phyloP scores from a whole-genome alignment of 2,113 vertebrate genomes.

The Capricornis sumatraensis region DNA sequence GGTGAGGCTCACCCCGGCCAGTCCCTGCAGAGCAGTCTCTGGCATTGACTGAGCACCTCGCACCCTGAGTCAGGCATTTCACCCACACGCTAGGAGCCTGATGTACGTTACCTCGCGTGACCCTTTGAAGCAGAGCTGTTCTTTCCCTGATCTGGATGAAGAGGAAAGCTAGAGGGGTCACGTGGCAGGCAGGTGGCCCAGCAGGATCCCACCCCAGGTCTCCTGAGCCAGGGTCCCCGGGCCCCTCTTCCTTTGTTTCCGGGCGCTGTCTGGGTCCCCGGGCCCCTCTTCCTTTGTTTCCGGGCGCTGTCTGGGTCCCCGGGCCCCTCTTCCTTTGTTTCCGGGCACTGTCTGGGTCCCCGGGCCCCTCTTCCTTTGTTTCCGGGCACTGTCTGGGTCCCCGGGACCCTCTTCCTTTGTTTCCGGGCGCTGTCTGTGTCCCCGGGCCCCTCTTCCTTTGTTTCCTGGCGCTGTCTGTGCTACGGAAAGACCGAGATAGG shows the following conservation, averaged over 20 bases:
- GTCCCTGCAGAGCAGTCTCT: not conserved
- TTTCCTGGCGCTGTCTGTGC: fast-evolving
- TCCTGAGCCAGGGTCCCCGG: not conserved
- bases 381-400: not conserved
- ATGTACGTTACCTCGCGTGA: fast-evolving
- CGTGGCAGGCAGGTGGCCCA: not conserved
- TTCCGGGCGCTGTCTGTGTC: not conserved
- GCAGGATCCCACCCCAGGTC: not conserved
- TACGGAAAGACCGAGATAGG: fast-evolving
- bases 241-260: not conserved
- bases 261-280: fast-evolving
- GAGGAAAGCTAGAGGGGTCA: not conserved
- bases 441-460: not conserved
- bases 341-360: fast-evolving
- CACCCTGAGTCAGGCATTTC: not conserved
- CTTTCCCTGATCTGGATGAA: not conserved
- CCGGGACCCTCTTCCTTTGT: not conserved
- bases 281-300: not conserved
- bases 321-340: not conserved
- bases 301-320: no score
- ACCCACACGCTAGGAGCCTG: not conserved
- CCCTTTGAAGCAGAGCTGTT: fast-evolving
- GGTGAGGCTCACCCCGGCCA: fast-evolving
- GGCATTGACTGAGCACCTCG: not conserved
- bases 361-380: not conserved